A percentile compares a stretch with the other conserved stretches of the same genome.
These are phyloP conservation scores for Chamaetylas fuelleborni DNA, from an alignment of 2,113 vertebrate species.

Conservation along the genomic window DNA sequence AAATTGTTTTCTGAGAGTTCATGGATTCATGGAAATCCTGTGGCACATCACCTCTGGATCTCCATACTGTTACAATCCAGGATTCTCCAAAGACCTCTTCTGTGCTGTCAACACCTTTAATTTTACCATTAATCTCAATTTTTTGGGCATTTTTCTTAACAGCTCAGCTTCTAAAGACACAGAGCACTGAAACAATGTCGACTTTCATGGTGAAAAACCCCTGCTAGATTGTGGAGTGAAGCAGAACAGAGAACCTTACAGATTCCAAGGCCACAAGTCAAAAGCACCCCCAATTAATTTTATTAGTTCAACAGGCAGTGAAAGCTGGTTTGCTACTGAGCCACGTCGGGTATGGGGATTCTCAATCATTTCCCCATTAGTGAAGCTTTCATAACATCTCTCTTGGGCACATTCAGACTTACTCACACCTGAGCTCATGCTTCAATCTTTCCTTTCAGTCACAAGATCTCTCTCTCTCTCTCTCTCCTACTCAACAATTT, in stretches of 20 bases:
- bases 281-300: constrained; percentile 29
- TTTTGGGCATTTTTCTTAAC: not conserved
- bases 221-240: not conserved
- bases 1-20: not conserved
- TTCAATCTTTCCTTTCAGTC: constrained; percentile 42
- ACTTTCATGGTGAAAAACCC: not conserved
- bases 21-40: not conserved
- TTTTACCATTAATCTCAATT: constrained; percentile 11
- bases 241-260: constrained; percentile 30
- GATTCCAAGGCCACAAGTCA: constrained; percentile 28
- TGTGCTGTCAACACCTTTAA: not conserved
- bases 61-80: not conserved
- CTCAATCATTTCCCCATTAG: constrained; percentile 47
- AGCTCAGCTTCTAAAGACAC: not conserved
- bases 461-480: constrained; percentile 7
- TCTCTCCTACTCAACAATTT: constrained; percentile 3
- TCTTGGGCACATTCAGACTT: constrained; percentile 25
- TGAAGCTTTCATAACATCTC: constrained; percentile 14
- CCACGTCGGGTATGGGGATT: not conserved
- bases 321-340: constrained; percentile 5
- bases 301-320: not conserved
- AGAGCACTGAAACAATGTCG: not conserved
- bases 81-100: not conserved
- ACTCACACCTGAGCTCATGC: not conserved
- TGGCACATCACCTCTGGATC: not conserved